Conservation (phyloP, 1,140 invertebrate genomes). For the Brachystomella parvula region DNA sequence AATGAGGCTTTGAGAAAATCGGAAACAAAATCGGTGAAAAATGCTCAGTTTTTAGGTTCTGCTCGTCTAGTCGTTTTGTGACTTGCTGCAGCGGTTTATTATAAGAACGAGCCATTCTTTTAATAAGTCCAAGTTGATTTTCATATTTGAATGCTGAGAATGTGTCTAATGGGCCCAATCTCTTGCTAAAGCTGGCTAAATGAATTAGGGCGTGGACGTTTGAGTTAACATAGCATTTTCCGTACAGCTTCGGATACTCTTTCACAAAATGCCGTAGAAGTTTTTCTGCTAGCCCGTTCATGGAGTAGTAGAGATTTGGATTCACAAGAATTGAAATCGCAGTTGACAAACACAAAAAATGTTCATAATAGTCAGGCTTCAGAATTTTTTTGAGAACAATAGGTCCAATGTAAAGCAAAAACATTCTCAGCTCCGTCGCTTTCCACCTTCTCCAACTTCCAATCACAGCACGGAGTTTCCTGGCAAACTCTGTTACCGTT, state of each 20-base stretch:
- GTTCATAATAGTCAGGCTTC: slow-evolving; percentile 11
- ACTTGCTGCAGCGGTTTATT: too few relatives aligned
- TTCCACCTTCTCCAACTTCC: slow-evolving; percentile 45
- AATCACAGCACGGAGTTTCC: slow-evolving; percentile 41
- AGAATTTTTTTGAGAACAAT: slow-evolving; percentile 41
- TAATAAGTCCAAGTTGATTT: background rate
- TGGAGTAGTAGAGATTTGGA: background rate
- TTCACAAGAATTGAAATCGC: background rate
- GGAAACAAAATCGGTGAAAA: too few relatives aligned
- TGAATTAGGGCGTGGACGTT: background rate
- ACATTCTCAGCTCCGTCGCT: slow-evolving; percentile 46
- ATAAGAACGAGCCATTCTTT: too few relatives aligned
- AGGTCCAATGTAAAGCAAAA: slow-evolving; percentile 46
- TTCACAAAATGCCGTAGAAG: background rate
- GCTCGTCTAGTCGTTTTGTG: too few relatives aligned
- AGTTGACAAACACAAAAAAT: background rate
- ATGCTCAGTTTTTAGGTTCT: too few relatives aligned
- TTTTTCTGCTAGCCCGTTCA: background rate
- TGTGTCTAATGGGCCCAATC: background rate
- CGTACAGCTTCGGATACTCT: background rate
- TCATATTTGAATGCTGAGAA: background rate
- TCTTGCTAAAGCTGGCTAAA: background rate
- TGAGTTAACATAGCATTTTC: background rate
- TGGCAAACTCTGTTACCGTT: slow-evolving; percentile 43
- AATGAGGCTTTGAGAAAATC: too few relatives aligned